Base-by-base conservation (phyloP, 2,113 vertebrate species). In the Dipodomys stephensi region DNA sequence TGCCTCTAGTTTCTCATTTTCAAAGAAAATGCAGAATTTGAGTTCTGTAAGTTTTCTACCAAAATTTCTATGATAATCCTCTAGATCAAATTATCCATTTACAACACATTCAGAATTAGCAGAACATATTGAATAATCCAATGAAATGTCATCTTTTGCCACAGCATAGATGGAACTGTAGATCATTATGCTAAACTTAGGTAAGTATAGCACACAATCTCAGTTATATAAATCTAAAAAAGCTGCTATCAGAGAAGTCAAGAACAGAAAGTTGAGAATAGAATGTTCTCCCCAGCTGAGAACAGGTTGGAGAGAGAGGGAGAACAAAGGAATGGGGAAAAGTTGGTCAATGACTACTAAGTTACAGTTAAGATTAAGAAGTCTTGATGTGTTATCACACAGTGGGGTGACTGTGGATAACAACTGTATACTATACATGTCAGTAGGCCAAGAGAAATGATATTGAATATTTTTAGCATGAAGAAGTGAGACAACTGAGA, bases 21-120 rank as follows among this genome's bases (percentile, higher is more conserved):
- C 30, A 86, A 76, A 23, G 23, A 87, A 49, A 49, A 49, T 49
- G 49, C 49, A 49, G n/a, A 7, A 85, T 12, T 62, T 64, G 68
- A 77, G 53, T 15, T 69, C 32, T 69, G 1, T 32, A 76, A 92
- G 39, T 87, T 79, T 87, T 91, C 73, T 27, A 46, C 27, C 39
- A 88, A 81, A 25, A 60, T 32, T 88, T 68, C 49, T 74, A 73
- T 13, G 27, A 94, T 88, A 88, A 18, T 62, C 68, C 13, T 74
- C 28, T 73, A 91, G 69, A 91, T 76, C 68, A 77, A 73, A 87
- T 84, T 57, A 86, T 22, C 18, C 27, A 49, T 44, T 95, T 78
- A 69, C 11, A 80, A 85, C 32, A 85, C 74, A 89, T 71, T 57
- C 4, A 68, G n/a, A 46, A 35, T 60, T 30, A 79, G 74, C 11